A percentile compares a stretch with the other conserved stretches of the same genome.
These are phyloP conservation scores for Drosophila borealis DNA, from an alignment of 2,888 invertebrate genomes.

Conservation along the genomic window DNA sequence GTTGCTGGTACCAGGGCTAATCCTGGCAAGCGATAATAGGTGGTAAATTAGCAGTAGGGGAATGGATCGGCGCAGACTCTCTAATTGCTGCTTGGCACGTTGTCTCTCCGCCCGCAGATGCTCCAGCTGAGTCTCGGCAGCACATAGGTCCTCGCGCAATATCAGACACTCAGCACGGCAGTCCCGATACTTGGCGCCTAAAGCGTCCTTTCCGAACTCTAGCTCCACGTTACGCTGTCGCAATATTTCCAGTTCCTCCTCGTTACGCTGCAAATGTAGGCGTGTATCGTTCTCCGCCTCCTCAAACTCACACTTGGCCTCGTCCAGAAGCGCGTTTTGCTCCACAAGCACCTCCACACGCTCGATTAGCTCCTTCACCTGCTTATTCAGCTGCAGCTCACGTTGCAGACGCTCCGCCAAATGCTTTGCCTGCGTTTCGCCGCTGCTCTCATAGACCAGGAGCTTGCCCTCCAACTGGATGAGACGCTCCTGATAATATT, in stretches of 20 bases:
- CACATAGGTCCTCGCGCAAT: conserved; percentile 80
- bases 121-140: conserved; percentile 82
- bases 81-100: conserved; percentile 81
- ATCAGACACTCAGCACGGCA: conserved; percentile 83
- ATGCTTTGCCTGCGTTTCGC: conserved; percentile 87
- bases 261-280: conserved; percentile 86
- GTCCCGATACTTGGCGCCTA: conserved; percentile 86
- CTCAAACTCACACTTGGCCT: conserved; percentile 90
- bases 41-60: conserved; percentile 76
- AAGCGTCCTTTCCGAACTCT: conserved; percentile 87
- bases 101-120: conserved; percentile 83
- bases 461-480: conserved; percentile 88
- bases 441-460: conserved; percentile 88
- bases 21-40: conserved; percentile 45
- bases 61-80: conserved; percentile 73
- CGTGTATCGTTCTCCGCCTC: conserved; percentile 91
- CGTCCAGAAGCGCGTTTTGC: conserved; percentile 88
- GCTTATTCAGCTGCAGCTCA: conserved; percentile 86
- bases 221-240: conserved; percentile 85
- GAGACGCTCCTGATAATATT: conserved; percentile 89
- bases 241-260: conserved; percentile 88
- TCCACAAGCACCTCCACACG: conserved; percentile 87
- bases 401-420: conserved; percentile 88
- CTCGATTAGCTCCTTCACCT: conserved; percentile 85
- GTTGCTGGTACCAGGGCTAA: not conserved